phyloP scores from a whole-genome alignment of 2,888 invertebrate species.

The Monopis laevigella region DNA sequence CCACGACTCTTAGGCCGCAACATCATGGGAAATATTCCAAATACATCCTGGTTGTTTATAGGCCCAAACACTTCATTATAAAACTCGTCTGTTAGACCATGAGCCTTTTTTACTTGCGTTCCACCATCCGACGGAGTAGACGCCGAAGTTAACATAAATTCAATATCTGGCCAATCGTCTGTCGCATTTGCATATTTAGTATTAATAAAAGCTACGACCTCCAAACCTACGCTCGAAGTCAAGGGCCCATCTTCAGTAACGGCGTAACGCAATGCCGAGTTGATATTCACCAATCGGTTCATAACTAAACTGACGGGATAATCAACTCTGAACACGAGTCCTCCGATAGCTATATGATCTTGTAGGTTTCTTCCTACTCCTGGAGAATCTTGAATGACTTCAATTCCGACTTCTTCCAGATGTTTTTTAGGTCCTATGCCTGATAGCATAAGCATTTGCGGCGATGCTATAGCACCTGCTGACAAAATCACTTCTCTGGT shows the following conservation, averaged over 20 bases:
- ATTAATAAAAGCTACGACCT: constrained; percentile 87
- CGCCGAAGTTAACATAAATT: constrained; percentile 88
- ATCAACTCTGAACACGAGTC: constrained; percentile 82
- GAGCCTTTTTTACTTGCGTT: constrained; percentile 79
- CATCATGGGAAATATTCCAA: constrained; percentile 89
- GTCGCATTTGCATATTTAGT: constrained; percentile 88
- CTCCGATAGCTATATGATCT: constrained; percentile 90
- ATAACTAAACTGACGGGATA: constrained; percentile 83
- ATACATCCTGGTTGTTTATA: constrained; percentile 79
- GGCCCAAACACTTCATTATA: constrained; percentile 79
- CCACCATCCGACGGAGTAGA: constrained; percentile 88
- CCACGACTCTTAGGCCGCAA: constrained; percentile 89
- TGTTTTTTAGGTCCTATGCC: constrained; percentile 87
- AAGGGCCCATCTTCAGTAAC: constrained; percentile 87
- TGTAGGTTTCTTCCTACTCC: constrained; percentile 89
- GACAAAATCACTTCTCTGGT: constrained; percentile 84
- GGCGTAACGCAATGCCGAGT: constrained; percentile 84
- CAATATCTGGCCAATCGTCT: constrained; percentile 93
- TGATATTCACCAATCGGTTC: constrained; percentile 83
- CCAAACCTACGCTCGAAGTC: constrained; percentile 87
- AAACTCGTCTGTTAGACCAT: constrained; percentile 83
- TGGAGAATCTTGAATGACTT: constrained; percentile 78
- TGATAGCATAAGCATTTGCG: constrained; percentile 90
- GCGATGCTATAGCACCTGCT: constrained; percentile 90
- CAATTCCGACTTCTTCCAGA: constrained; percentile 74